Percentiles rank a stretch among this genome's conserved stretches.
Evolutionary conservation across 2,797 vertebrate genomes (phyloP).

Genomic region (Phalanger gymnotis): DNA sequence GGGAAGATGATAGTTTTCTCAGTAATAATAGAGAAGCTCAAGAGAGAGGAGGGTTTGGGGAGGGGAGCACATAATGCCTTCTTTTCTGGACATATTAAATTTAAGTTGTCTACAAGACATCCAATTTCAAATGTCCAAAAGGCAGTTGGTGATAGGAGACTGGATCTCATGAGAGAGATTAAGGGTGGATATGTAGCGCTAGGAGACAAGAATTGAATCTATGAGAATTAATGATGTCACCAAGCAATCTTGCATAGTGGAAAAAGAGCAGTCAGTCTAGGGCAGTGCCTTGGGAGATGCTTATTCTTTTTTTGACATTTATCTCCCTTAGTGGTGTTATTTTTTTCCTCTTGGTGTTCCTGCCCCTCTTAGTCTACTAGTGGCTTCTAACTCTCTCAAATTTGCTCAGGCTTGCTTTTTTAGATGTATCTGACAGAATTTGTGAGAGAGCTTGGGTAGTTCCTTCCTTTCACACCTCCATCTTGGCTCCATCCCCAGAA

Average conservation of each 20-base stretch:
- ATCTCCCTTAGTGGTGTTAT: too few species aligned
- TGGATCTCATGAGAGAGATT: not conserved
- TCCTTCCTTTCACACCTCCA: too few species aligned
- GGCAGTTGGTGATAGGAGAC: not conserved
- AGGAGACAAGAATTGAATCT: not conserved
- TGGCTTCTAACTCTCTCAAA: too few species aligned
- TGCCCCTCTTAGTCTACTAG: too few species aligned
- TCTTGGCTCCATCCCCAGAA: too few species aligned
- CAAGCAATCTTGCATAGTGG: not conserved
- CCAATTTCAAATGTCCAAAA: not conserved
- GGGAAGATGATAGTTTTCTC: not conserved
- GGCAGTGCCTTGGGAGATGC: not conserved
- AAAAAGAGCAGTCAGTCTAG: not conserved
- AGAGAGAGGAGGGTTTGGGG: not conserved
- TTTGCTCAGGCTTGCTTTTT: too few species aligned
- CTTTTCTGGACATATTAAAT: not conserved
- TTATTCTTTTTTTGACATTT: too few species aligned
- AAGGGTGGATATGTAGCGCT: not conserved
- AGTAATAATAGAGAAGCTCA: not conserved
- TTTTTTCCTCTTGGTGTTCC: too few species aligned
- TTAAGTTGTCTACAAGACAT: not conserved
- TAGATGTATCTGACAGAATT: too few species aligned
- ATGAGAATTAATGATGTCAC: not conserved
- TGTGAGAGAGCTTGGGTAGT: too few species aligned
- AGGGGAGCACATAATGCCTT: not conserved